These are phyloP conservation scores for Vannuccia rotundouncinata DNA, from an alignment of 2,888 invertebrate species.

Conservation along the genomic window DNA sequence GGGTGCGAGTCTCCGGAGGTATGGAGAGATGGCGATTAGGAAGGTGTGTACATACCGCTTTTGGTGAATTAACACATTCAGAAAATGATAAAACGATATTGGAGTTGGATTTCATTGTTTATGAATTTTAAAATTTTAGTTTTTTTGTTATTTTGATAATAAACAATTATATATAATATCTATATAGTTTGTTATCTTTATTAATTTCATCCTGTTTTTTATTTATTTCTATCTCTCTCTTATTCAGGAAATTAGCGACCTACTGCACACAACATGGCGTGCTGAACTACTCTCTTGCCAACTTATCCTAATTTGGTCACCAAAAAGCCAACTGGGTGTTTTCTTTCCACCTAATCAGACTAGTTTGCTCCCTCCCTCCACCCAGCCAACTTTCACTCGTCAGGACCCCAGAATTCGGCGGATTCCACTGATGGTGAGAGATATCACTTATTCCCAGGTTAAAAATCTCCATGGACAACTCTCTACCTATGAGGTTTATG, in stretches of 20 bases:
- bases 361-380: background rate
- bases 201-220: too few relatives aligned
- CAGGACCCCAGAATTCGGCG: slow-evolving; percentile 55
- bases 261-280: slow-evolving; percentile 65
- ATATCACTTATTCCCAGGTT: slow-evolving; percentile 74
- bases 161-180: too few relatives aligned
- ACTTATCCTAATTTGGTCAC: slow-evolving; percentile 70
- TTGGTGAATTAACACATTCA: too few relatives aligned
- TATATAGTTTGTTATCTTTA: too few relatives aligned
- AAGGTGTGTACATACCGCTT: slow-evolving; percentile 63
- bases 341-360: slow-evolving; percentile 52
- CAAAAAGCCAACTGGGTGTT: slow-evolving; percentile 63
- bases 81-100: too few relatives aligned
- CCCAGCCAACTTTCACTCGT: slow-evolving; percentile 8
- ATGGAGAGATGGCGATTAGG: slow-evolving; percentile 69
- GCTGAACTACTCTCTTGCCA: slow-evolving; percentile 64
- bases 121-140: too few relatives aligned
- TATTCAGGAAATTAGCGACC: slow-evolving; percentile 30
- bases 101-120: too few relatives aligned
- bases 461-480: slow-evolving; percentile 68
- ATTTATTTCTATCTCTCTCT: too few relatives aligned
- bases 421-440: slow-evolving; percentile 73
- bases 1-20: slow-evolving; percentile 70
- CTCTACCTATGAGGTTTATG: slow-evolving; percentile 25
- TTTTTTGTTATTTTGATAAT: too few relatives aligned